A percentile compares a stretch with the other conserved stretches of the same genome.
These are phyloP conservation scores for Syngnathus scovelli DNA, from an alignment of 2,113 vertebrate genomes.

Conservation along the genomic window DNA sequence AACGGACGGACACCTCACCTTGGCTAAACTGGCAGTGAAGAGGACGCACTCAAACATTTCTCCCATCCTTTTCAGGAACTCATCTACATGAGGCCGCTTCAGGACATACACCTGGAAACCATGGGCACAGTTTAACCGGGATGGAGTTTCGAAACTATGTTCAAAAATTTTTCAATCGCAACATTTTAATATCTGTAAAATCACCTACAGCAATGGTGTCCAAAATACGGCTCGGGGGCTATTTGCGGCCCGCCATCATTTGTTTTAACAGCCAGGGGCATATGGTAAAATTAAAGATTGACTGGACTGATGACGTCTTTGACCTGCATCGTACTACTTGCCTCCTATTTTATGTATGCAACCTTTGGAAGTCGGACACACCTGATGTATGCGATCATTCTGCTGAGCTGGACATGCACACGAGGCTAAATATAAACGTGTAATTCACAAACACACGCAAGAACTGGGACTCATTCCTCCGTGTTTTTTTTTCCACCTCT, in stretches of 20 bases:
- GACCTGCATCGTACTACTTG: no score
- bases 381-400: not conserved
- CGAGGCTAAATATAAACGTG: not conserved
- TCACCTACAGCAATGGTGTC: not conserved
- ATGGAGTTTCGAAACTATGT: slow-evolving; percentile 12
- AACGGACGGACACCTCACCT: slow-evolving; percentile 71
- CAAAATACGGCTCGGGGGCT: not conserved
- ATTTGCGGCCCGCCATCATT: not conserved
- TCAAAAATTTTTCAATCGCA: slow-evolving; percentile 7
- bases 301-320: no score
- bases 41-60: slow-evolving; percentile 95
- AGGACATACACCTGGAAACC: slow-evolving; percentile 86
- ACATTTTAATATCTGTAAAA: no score
- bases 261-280: not conserved
- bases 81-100: slow-evolving; percentile 91
- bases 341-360: not conserved
- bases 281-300: not conserved
- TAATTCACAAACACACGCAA: slow-evolving; percentile 8
- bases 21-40: slow-evolving; percentile 96
- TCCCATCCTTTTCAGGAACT: slow-evolving; percentile 94
- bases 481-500: not conserved
- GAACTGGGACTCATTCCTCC: not conserved
- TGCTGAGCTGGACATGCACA: not conserved
- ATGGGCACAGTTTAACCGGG: slow-evolving; percentile 1
- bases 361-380: not conserved